Evolutionary conservation across 1,140 invertebrate genomes (phyloP).

Genomic region (Pteromalus puparum): DNA sequence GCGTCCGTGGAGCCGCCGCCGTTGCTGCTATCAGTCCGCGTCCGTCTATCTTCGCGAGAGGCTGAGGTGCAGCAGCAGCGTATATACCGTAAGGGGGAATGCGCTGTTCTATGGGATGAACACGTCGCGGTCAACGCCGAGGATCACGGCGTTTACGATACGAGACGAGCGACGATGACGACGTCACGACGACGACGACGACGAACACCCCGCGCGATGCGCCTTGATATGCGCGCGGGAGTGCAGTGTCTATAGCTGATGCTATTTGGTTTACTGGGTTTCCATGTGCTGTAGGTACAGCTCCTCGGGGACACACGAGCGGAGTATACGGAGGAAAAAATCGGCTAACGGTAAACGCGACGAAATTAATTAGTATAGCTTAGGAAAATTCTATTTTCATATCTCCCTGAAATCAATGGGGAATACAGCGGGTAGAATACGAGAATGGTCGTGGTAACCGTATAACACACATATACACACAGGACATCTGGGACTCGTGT

Average conservation of each 20-base stretch:
- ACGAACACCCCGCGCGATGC: background rate
- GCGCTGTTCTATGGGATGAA: background rate
- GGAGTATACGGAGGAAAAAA: background rate
- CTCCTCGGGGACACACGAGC: too few species aligned
- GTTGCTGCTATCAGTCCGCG: background rate
- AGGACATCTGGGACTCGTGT: background rate
- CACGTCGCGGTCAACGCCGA: background rate
- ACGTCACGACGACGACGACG: too few species aligned
- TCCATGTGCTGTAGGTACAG: too few species aligned
- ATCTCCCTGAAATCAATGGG: background rate
- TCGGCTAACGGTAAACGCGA: background rate
- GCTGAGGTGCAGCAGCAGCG: slow-evolving; percentile 25
- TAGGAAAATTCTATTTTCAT: background rate
- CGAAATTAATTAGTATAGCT: background rate
- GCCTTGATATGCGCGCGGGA: background rate
- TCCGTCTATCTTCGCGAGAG: background rate
- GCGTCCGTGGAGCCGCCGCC: background rate
- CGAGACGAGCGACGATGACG: too few species aligned
- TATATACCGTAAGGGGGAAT: slow-evolving; percentile 36
- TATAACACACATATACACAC: background rate
- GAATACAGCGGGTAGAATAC: background rate
- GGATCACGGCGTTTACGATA: background rate
- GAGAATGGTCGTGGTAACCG: background rate
- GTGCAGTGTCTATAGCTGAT: background rate
- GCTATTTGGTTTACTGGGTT: background rate